Evolutionary conservation across 2,888 invertebrate species (phyloP), one percentile per base, ranked within the genome.

Genomic region (Diogma glabrata): DNA sequence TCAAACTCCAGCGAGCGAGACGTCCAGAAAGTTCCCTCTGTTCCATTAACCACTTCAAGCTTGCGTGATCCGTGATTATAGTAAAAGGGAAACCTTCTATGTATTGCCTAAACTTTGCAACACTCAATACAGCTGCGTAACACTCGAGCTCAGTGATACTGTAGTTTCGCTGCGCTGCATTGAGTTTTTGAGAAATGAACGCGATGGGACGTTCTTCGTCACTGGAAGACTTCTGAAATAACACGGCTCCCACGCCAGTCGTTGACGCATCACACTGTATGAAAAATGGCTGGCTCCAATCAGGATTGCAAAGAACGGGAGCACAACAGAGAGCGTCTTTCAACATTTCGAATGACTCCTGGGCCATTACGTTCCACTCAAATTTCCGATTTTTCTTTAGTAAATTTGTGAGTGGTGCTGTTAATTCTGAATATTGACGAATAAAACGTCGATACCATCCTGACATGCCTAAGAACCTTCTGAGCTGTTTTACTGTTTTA

Each of bases 181-280:
- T n/a, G n/a, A 28, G 2, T 28, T 3, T 3, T 3, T 10, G 2
- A 28, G 4, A 28, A 2, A 3, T 3, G 3, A 12, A 3, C 3
- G 28, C 2, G n/a, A 28, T 3, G 28, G 4, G 4, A 3, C 4
- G 28, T 28, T 3, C 4, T 28, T 3, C 28, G 3, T 28, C n/a
- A 28, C 2, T 3, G 4, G 3, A 2, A 10, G 28, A 28, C n/a
- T 28, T 28, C n/a, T 28, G 28, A n/a, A 28, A 28, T 28, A 28
- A n/a, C 10, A 28, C 28, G n/a, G n/a, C n/a, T n/a, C n/a, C n/a
- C n/a, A n/a, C n/a, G n/a, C n/a, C n/a, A n/a, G n/a, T n/a, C n/a
- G n/a, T 28, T 12, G 28, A 49, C 9, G 55, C 55, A 46, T 57
- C 57, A 28, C 56, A 57, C 14, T 28, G 28, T 12, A 28, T 28